These are phyloP conservation scores for Maniola hyperantus DNA, from an alignment of 2,888 invertebrate genomes.

Conservation along the genomic window DNA sequence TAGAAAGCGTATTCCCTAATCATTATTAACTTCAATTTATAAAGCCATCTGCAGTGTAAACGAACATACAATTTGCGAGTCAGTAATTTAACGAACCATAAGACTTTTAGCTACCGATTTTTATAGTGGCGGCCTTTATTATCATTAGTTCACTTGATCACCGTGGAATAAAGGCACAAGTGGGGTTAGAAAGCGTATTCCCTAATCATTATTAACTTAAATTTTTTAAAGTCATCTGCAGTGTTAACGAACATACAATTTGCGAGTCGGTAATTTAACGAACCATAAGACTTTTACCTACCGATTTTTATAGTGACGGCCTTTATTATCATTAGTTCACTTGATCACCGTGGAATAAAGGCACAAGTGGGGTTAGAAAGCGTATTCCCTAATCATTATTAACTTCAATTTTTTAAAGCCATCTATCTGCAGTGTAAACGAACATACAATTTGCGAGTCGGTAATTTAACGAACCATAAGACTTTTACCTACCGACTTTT, in stretches of 20 bases:
- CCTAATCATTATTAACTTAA: conserved; percentile 7
- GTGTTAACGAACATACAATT: not conserved
- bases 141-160: conserved; percentile 22
- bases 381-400: conserved; percentile 4
- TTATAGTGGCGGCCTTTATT: conserved; percentile 11
- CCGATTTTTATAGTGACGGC: too few relatives aligned
- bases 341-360: conserved; percentile 8
- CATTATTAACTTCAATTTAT: conserved; percentile 10
- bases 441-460: too few relatives aligned
- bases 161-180: not conserved
- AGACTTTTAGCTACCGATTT: too few relatives aligned
- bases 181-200: conserved; percentile 21
- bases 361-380: conserved; percentile 16
- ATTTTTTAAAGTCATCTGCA: not conserved
- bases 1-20: conserved; percentile 19
- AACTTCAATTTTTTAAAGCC: too few relatives aligned
- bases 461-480: too few relatives aligned
- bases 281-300: too few relatives aligned
- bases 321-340: conserved; percentile 22
- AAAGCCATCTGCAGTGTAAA: too few relatives aligned
- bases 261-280: too few relatives aligned
- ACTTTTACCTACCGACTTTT: too few relatives aligned
- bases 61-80: too few relatives aligned
- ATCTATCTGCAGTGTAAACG: too few relatives aligned
- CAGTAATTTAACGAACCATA: too few relatives aligned